Percentiles rank a stretch among this genome's conserved stretches.
These are phyloP conservation scores for Nephila pilipes DNA, from an alignment of 1,140 invertebrate species.

Conservation along the genomic window DNA sequence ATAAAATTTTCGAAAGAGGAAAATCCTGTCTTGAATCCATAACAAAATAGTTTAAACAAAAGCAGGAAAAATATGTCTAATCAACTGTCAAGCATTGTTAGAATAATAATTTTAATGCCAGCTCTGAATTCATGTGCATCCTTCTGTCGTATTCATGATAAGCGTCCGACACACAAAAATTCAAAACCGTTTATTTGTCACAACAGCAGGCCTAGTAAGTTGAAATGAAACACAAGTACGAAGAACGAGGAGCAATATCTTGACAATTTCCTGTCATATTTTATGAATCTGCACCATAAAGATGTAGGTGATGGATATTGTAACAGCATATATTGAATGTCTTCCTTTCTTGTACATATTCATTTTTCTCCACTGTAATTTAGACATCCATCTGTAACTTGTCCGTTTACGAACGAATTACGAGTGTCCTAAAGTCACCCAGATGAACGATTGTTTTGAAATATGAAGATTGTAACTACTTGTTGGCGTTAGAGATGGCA, in stretches of 20 bases:
- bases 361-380: slow-evolving; percentile 3
- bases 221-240: background rate
- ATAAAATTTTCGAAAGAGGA: too few species aligned
- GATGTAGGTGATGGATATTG: background rate
- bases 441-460: background rate
- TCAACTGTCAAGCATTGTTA: too few species aligned
- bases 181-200: too few species aligned
- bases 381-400: background rate
- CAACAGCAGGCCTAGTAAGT: background rate
- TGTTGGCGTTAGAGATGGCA: background rate
- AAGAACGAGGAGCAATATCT: background rate
- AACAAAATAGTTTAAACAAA: too few species aligned
- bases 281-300: background rate
- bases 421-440: background rate
- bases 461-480: background rate
- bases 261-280: background rate
- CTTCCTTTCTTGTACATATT: background rate
- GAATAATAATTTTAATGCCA: too few species aligned
- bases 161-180: background rate
- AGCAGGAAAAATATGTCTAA: too few species aligned
- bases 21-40: too few species aligned
- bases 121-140: too few species aligned
- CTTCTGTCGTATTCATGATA: background rate
- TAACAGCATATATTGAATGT: slow-evolving; percentile 5
- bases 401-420: background rate